These are phyloP conservation scores for Lutra lutra DNA, from an alignment of 2,797 vertebrate species.

Conservation along the genomic window DNA sequence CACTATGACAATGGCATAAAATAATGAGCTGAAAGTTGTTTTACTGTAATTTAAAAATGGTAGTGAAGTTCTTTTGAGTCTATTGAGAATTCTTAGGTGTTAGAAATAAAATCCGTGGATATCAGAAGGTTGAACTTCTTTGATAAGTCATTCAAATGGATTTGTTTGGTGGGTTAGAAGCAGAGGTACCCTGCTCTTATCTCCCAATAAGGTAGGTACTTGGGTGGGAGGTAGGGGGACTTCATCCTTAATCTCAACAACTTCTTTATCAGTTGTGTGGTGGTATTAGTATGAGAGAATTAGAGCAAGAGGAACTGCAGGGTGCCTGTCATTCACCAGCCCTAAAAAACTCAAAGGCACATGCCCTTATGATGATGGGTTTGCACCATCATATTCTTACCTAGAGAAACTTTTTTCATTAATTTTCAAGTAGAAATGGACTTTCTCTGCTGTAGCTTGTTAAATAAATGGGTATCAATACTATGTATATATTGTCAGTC, in stretches of 20 bases:
- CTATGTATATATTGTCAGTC: neutral
- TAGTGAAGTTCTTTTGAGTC: neutral
- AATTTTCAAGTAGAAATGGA: neutral
- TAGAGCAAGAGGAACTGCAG: neutral
- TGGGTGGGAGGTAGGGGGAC: neutral
- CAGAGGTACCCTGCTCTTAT: neutral
- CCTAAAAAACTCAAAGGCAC: neutral
- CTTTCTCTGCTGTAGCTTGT: neutral
- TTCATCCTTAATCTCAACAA: neutral
- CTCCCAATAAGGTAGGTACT: neutral
- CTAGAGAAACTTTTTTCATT: neutral
- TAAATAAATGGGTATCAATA: neutral
- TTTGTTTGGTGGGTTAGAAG: neutral
- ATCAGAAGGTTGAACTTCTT: neutral
- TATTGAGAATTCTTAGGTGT: neutral
- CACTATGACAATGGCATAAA: neutral
- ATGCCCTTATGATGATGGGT: neutral
- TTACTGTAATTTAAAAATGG: neutral
- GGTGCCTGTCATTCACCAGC: neutral
- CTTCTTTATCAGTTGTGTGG: neutral
- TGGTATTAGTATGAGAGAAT: neutral
- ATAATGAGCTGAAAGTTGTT: neutral
- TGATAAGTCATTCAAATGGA: neutral
- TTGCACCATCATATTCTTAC: neutral
- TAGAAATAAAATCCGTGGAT: neutral